phyloP scores from a whole-genome alignment of 2,113 vertebrate species.

The Ammodramus savannarum region DNA sequence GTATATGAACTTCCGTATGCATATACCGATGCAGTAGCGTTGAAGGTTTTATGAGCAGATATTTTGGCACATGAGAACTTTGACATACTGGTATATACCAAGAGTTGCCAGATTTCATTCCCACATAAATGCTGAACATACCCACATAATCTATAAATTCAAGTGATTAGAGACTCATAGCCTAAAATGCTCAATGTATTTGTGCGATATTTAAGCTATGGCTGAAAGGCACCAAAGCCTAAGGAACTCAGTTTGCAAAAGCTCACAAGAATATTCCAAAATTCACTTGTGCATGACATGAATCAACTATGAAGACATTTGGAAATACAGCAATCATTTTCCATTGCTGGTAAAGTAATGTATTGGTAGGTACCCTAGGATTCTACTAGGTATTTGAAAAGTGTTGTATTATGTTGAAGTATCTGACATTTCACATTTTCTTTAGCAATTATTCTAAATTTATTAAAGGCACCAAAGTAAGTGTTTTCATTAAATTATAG shows the following conservation, averaged over 20 bases:
- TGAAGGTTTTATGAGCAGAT: background rate
- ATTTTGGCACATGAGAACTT: background rate
- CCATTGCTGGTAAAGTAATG: background rate
- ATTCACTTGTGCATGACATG: background rate
- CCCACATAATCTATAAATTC: background rate
- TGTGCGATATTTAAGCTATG: background rate
- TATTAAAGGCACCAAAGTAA: constrained; percentile 8
- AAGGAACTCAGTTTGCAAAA: background rate
- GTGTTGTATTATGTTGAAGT: background rate
- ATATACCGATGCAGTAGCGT: background rate
- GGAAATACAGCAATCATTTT: background rate
- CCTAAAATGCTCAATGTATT: background rate
- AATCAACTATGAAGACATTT: background rate
- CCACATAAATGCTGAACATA: background rate
- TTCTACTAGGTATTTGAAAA: background rate
- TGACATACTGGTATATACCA: background rate
- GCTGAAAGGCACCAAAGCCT: background rate
- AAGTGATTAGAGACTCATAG: background rate
- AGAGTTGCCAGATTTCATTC: background rate
- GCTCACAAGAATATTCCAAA: background rate
- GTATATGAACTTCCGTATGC: background rate
- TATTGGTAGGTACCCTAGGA: background rate
- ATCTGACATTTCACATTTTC: constrained; percentile 22
- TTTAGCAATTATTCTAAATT: background rate
- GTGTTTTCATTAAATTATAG: background rate